Evolutionary conservation across 2,113 vertebrate species (phyloP), one percentile per base, ranked within the genome.

Genomic region (Platysteira castanea): DNA sequence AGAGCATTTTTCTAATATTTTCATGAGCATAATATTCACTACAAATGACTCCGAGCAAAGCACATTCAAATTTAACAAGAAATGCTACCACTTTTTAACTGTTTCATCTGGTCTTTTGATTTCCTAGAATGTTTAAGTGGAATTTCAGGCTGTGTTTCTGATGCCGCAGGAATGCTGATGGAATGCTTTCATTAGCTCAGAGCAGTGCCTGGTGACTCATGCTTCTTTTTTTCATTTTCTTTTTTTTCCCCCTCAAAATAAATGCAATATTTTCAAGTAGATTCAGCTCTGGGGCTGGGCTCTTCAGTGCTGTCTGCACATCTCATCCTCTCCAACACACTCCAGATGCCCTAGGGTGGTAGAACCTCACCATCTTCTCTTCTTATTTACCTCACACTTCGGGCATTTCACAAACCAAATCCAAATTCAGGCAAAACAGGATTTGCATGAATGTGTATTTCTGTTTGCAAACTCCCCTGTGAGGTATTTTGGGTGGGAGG

Each of bases 151-250:
- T 8, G 9, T n/a, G 73, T 68, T 86, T 92, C 83, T 94, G 95
- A 93, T 63, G 79, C 71, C 1, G 0, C 82, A 92, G 92, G 92
- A 96, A 80, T 95, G 87, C 63, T 75, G 82, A 63, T 80, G 96
- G 96, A 96, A 96, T 93, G 83, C 93, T 93, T 90, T 94, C 86
- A 69, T 71, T 92, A 95, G 90, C 69, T 92, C 90, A 89, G 69
- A 92, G 86, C 86, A 92, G 44, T 71, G 52, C 86, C 83, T 0
- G 0, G 64, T 95, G 80, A 91, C 31, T 89, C 73, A 64, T 61
- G 77, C 47, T 92, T 67, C 63, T 84, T 87, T 77, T 35, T 15
- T 56, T 35, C 64, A 22, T 69, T 64, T 83, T 89, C 47, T 37
- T 50, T 61, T 65, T 59, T 69, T 35, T 21, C 0, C 1, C 22